Conservation (phyloP, 2,113 vertebrate species). For the Tretioscincus oriximinensis region DNA sequence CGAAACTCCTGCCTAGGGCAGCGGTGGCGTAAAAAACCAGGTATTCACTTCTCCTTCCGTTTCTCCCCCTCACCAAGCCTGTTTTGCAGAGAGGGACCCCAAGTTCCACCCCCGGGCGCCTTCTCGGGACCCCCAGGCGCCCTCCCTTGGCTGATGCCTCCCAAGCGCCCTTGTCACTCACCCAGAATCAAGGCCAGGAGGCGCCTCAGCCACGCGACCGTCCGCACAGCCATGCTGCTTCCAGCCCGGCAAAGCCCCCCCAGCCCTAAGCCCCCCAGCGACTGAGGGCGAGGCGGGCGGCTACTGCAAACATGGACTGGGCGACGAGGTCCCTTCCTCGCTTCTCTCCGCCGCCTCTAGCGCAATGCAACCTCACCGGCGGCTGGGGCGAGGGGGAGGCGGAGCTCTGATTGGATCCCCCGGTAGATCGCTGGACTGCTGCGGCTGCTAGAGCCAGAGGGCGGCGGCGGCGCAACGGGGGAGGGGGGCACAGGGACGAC, state of each 20-base stretch:
- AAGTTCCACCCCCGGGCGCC: not conserved
- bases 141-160: not conserved
- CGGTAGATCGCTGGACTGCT: not conserved
- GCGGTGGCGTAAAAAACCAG: too few species aligned
- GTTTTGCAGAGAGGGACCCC: too few species aligned
- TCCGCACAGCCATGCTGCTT: not conserved
- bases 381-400: too few species aligned
- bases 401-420: not conserved
- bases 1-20: too few species aligned
- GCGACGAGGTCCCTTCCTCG: not conserved
- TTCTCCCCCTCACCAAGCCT: too few species aligned
- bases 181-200: constrained; percentile 61
- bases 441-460: not conserved
- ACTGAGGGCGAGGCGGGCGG: not conserved
- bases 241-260: too few species aligned
- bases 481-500: too few species aligned
- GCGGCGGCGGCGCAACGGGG: not conserved
- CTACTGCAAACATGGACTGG: too few species aligned
- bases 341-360: too few species aligned
- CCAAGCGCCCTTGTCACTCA: constrained; percentile 28
- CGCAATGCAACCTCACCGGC: not conserved
- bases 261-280: too few species aligned
- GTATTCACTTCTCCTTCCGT: too few species aligned
- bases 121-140: too few species aligned
- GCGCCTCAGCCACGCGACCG: constrained; percentile 29